Conservation (phyloP, 2,113 vertebrate genomes). For the Actenoides lindsayi region DNA sequence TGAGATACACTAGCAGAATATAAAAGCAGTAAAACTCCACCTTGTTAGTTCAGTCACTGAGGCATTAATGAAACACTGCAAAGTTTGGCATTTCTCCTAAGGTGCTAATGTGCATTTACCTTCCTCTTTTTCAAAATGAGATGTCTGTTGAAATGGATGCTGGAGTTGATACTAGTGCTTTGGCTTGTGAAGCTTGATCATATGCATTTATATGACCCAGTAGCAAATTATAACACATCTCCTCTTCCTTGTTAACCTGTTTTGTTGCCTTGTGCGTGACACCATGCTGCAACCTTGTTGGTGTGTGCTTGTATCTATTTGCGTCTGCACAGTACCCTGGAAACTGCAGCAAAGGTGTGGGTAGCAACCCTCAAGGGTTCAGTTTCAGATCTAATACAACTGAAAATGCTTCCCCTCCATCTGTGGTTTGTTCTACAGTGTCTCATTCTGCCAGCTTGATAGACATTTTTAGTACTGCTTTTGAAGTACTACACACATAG, state of each 20-base stretch:
- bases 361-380: not conserved
- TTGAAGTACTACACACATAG: not conserved
- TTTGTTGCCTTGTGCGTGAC: not conserved
- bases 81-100: not conserved
- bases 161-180: not conserved
- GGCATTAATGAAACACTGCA: not conserved
- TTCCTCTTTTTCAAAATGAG: not conserved
- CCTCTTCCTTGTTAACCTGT: not conserved
- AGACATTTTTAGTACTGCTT: not conserved
- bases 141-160: not conserved
- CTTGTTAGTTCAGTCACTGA: not conserved
- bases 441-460: not conserved
- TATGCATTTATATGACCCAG: not conserved
- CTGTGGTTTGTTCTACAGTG: not conserved
- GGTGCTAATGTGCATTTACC: not conserved
- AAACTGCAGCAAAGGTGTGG: not conserved
- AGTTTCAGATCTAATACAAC: not conserved
- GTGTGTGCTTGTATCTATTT: not conserved
- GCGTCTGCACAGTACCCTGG: not conserved
- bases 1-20: not conserved
- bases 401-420: not conserved
- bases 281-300: not conserved
- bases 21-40: not conserved
- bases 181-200: not conserved
- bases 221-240: accelerated